phyloP scores from a whole-genome alignment of 1,140 invertebrate genomes.

The Calycopis cecrops region DNA sequence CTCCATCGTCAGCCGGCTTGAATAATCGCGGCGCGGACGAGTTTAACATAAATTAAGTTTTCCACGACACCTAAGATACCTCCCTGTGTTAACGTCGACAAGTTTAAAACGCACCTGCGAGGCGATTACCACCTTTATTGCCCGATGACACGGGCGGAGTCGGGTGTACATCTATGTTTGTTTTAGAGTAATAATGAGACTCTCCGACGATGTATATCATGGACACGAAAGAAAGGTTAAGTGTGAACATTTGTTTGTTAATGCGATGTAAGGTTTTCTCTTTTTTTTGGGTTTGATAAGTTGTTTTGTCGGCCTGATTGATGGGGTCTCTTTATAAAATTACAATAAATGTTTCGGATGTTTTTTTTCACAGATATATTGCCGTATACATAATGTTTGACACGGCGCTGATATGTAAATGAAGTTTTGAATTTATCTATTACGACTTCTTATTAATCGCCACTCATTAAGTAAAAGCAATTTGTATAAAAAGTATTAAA shows the following conservation, averaged over 20 bases:
- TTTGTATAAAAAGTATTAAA: no score
- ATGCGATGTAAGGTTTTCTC: slow-evolving; percentile 54
- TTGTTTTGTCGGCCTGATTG: slow-evolving; percentile 48
- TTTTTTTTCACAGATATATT: not conserved
- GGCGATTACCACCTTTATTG: slow-evolving; percentile 26
- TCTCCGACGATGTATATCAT: slow-evolving; percentile 58
- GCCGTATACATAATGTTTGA: not conserved
- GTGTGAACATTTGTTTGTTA: slow-evolving; percentile 72
- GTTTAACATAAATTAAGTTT: slow-evolving; percentile 73
- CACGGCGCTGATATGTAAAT: slow-evolving; percentile 1
- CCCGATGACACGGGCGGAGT: slow-evolving; percentile 15
- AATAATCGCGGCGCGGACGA: slow-evolving; percentile 48
- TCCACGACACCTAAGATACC: slow-evolving; percentile 65
- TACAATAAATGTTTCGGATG: slow-evolving; percentile 16
- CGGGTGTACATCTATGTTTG: slow-evolving; percentile 21
- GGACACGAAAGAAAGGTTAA: slow-evolving; percentile 62
- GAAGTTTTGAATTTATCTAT: slow-evolving; percentile 10
- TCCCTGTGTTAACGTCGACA: slow-evolving; percentile 42
- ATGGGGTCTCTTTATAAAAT: slow-evolving; percentile 33
- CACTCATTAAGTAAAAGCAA: no score
- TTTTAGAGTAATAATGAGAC: slow-evolving; percentile 56
- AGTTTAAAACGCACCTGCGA: not conserved
- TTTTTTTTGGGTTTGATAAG: slow-evolving; percentile 48
- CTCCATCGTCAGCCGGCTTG: slow-evolving; percentile 42
- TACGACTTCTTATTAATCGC: not conserved